Percentiles rank a stretch among this genome's conserved stretches.
Evolutionary conservation across 37 sponge, comb jelly and placozoan species (phyloP).

Genomic region (Spongia lamella): DNA sequence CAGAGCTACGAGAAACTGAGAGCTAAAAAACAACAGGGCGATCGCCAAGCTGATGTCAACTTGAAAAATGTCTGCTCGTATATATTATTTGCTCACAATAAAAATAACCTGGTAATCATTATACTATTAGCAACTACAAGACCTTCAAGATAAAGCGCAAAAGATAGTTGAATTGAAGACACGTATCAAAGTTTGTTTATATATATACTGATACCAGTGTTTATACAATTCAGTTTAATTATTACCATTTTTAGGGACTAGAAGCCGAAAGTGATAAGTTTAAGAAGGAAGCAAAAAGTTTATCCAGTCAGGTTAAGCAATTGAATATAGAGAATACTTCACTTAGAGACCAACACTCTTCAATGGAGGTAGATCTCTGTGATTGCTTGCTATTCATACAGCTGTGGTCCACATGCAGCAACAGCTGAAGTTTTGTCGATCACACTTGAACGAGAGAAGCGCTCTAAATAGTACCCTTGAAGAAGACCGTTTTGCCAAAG

Average conservation of each 20-base stretch:
- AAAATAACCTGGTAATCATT: too few species aligned
- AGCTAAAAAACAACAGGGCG: neutral
- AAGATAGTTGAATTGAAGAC: too few species aligned
- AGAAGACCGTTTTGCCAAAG: neutral
- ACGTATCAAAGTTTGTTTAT: too few species aligned
- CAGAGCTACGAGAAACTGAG: slow-evolving; percentile 13
- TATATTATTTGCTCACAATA: too few species aligned
- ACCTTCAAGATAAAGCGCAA: too few species aligned
- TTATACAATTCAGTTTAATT: too few species aligned
- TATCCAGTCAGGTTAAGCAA: neutral
- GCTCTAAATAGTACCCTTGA: neutral
- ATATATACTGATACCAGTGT: too few species aligned
- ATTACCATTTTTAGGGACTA: neutral
- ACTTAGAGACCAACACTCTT: neutral
- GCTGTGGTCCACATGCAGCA: neutral
- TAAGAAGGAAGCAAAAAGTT: neutral
- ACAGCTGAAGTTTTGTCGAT: slow-evolving; percentile 12
- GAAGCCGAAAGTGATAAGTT: neutral
- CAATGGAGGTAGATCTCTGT: slow-evolving; percentile 12
- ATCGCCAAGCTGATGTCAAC: neutral
- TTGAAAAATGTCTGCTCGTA: too few species aligned
- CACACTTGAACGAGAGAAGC: slow-evolving; percentile 3
- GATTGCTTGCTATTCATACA: neutral
- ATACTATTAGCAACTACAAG: too few species aligned
- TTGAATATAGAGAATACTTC: neutral